Evolutionary conservation across 2,113 vertebrate species (phyloP), one percentile per base, ranked within the genome.

Genomic region (Muntiacus reevesi): DNA sequence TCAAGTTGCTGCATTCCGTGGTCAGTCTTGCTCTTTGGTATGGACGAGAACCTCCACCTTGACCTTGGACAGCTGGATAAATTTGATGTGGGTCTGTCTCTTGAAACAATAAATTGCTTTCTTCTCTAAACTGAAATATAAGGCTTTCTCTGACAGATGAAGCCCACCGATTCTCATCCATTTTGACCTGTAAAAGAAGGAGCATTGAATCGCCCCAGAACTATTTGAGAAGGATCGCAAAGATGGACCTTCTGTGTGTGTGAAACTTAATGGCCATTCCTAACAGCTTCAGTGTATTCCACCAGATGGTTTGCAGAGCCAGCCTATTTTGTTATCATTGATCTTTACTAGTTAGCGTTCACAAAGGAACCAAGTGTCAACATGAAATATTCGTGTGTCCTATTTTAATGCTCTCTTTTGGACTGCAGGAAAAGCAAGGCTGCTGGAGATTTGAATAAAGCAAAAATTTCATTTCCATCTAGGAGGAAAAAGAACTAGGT

Each of bases 101-200:
- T 96, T 76, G 62, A 94, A 97, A 87, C 17, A 87, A 96, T 94
- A 97, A 91, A 94, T 97, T 97, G 71, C 27, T 97, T 97, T 96
- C 52, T 97, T 94, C 74, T 96, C 33, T 87, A n/a, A 87, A 89
- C 57, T 60, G 60, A 92, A 91, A 45, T 79, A 59, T 54, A 91
- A 96, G 88, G 87, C 17, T 54, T 88, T 97, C 54, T 79, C 52
- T 96, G 89, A 97, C 45, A 97, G 96, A 96, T 95, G 92, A 78
- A 96, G 33, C 78, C 83, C 88, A 81, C 86, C 67, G 87, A 74
- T 30, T 95, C 76, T 88, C n/a, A 98, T 87, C 89, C 98, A 92
- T 91, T 83, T 97, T 86, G 97, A 97, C 93, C 52, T 97, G 85
- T 81, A 97, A 96, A 97, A 84, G 89, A 91, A 94, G 52, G 64